These are phyloP conservation scores for Xiphorhynchus erythropygius DNA, from an alignment of 2,797 vertebrate genomes.

Conservation along the genomic window DNA sequence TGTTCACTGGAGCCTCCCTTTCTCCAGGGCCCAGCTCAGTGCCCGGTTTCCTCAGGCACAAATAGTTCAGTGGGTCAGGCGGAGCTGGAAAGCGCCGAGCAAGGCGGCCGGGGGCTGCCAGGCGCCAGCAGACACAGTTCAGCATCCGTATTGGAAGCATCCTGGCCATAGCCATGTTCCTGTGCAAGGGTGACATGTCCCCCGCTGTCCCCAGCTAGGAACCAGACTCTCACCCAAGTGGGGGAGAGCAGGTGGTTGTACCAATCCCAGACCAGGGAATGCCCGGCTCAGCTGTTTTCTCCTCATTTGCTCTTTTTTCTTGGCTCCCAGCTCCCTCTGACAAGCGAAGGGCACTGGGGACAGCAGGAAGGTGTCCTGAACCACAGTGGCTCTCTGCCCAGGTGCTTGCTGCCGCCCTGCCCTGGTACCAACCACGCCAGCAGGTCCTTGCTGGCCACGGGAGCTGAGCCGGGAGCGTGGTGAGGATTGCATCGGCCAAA, in stretches of 20 bases:
- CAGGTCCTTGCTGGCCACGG: not conserved
- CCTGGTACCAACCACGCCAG: fast-evolving
- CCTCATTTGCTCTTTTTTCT: not conserved
- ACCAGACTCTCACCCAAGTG: not conserved
- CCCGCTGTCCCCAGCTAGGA: fast-evolving
- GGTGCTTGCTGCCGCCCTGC: not conserved
- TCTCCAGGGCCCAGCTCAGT: not conserved
- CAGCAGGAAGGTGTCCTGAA: not conserved
- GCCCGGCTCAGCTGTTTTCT: not conserved
- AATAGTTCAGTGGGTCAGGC: constrained; percentile 29
- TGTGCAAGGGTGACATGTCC: not conserved
- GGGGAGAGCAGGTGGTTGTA: fast-evolving
- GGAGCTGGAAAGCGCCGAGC: not conserved
- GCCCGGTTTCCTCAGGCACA: not conserved
- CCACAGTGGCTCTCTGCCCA: not conserved
- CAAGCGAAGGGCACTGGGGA: not conserved
- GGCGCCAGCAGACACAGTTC: fast-evolving
- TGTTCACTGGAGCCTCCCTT: not conserved
- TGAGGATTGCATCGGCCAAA: fast-evolving
- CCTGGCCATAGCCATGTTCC: not conserved
- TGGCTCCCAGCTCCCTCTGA: not conserved
- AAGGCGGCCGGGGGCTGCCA: not conserved
- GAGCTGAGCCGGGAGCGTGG: fast-evolving
- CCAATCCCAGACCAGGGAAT: not conserved
- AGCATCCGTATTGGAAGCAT: not conserved